phyloP scores from a whole-genome alignment of 2,113 vertebrate species.

The Agapornis roseicollis region DNA sequence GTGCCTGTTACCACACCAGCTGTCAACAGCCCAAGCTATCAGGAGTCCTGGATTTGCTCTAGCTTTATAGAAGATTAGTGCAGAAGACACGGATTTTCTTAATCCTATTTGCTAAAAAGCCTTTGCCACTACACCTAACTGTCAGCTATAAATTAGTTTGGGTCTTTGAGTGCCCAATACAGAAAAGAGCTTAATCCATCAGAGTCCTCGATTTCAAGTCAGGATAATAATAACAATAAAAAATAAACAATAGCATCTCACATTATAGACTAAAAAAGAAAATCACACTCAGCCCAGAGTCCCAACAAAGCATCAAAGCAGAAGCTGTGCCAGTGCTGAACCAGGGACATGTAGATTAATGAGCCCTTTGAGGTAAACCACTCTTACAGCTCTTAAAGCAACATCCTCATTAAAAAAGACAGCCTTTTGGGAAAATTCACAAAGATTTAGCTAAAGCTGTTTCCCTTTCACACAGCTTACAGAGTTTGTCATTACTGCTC shows the following conservation, averaged over 20 bases:
- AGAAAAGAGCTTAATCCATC: constrained; percentile 11
- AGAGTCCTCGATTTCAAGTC: not conserved
- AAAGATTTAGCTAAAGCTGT: not conserved
- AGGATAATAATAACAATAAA: not conserved
- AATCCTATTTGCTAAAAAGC: constrained; percentile 32
- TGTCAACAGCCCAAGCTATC: not conserved
- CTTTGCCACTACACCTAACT: not conserved
- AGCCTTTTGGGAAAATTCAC: not conserved
- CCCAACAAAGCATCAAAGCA: constrained; percentile 13
- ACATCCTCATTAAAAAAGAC: not conserved
- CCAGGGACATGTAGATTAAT: constrained; percentile 5
- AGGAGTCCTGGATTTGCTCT: constrained; percentile 28
- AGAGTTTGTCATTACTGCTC: not conserved
- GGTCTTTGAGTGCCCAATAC: not conserved
- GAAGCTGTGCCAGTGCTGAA: not conserved
- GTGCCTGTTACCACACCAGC: not conserved
- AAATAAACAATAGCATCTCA: not conserved
- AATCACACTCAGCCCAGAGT: not conserved
- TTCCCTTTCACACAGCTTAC: not conserved
- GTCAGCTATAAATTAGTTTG: constrained; percentile 29
- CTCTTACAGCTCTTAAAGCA: not conserved
- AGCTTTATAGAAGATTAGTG: constrained; percentile 15
- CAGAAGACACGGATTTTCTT: constrained; percentile 33
- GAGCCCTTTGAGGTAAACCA: constrained; percentile 25
- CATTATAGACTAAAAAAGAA: not conserved